Conservation (phyloP, 2,888 invertebrate genomes). For the Rhyacophila evoluta region DNA sequence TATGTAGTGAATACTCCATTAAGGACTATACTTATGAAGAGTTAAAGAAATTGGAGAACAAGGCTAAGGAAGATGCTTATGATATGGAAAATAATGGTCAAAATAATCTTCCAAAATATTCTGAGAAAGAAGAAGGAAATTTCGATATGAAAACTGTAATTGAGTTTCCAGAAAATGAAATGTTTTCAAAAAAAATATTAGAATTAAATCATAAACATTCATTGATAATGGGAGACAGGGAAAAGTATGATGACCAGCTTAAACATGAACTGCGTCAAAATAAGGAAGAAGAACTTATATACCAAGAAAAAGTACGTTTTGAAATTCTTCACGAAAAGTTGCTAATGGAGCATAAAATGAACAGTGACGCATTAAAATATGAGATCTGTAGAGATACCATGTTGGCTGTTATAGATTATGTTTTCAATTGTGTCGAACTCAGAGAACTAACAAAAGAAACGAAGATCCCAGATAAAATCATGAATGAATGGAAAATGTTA, state of each 20-base stretch:
- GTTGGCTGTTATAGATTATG: constrained; percentile 70
- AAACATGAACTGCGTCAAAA: not conserved
- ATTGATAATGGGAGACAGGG: constrained; percentile 69
- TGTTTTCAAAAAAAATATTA: constrained; percentile 73
- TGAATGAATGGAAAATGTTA: constrained; percentile 70
- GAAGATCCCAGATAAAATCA: constrained; percentile 65
- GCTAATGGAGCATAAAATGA: constrained; percentile 9
- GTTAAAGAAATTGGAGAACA: constrained; percentile 61
- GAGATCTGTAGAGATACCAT: constrained; percentile 69
- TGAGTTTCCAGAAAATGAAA: constrained; percentile 75
- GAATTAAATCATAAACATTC: constrained; percentile 73
- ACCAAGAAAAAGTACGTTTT: constrained; percentile 34
- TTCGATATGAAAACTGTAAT: constrained; percentile 70
- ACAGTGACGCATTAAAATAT: constrained; percentile 57
- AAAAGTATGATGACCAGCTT: constrained; percentile 63
- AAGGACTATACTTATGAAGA: constrained; percentile 63
- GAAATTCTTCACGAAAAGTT: constrained; percentile 28
- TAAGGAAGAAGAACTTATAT: not conserved
- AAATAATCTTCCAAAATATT: constrained; percentile 59
- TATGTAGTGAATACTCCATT: constrained; percentile 61
- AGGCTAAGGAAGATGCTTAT: constrained; percentile 57
- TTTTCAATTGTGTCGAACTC: constrained; percentile 68
- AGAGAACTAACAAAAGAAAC: constrained; percentile 61
- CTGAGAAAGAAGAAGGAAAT: constrained; percentile 68
- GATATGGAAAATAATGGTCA: not conserved